phyloP scores from a whole-genome alignment of 2,888 invertebrate species.

The Trissolcus japonicus region DNA sequence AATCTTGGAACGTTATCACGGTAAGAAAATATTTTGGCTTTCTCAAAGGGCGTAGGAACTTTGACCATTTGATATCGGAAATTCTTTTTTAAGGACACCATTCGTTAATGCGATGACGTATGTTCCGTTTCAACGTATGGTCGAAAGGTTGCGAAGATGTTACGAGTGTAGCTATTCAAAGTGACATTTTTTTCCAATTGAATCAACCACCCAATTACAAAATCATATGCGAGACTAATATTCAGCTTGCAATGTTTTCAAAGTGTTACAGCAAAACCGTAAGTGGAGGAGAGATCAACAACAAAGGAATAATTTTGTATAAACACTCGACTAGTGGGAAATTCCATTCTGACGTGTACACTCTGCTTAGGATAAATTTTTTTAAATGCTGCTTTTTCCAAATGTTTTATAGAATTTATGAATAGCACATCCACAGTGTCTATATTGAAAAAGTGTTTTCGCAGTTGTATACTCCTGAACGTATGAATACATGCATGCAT shows the following conservation, averaged over 20 bases:
- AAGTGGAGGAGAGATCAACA: constrained; percentile 18
- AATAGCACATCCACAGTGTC: too few species aligned
- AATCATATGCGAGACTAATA: too few species aligned
- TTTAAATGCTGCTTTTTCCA: too few species aligned
- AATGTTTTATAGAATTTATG: constrained; percentile 16
- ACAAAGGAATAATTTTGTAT: constrained; percentile 4
- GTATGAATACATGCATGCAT: constrained; percentile 20
- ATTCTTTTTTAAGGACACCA: constrained; percentile 27
- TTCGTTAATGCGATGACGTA: constrained; percentile 46
- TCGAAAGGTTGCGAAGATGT: constrained; percentile 15
- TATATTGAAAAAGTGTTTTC: constrained; percentile 8
- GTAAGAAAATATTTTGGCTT: constrained; percentile 47
- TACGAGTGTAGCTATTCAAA: constrained; percentile 4
- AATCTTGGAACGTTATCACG: constrained; percentile 51
- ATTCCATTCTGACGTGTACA: too few species aligned
- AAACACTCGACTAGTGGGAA: neutral
- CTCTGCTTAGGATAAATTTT: too few species aligned
- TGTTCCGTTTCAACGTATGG: constrained; percentile 30
- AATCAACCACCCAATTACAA: too few species aligned
- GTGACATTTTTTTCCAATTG: constrained; percentile 9
- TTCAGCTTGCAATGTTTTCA: constrained; percentile 2
- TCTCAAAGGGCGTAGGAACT: constrained; percentile 34
- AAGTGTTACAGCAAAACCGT: neutral
- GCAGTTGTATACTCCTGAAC: constrained; percentile 11
- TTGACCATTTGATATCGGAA: constrained; percentile 28